Evolutionary conservation across 2,888 invertebrate species (phyloP).

Genomic region (Malthinus flaveolus): DNA sequence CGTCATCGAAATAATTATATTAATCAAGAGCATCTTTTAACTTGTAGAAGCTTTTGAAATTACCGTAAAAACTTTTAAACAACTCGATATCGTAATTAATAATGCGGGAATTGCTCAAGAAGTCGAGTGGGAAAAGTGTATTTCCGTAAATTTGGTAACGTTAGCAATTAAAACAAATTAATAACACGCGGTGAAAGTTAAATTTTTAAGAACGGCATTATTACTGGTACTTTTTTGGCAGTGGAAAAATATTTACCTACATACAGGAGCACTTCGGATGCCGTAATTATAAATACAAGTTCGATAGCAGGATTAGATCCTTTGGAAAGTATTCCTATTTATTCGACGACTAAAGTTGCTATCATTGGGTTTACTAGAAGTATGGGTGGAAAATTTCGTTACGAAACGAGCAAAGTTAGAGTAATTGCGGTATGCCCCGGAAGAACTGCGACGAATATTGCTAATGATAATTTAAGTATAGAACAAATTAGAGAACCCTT

Average conservation of each 20-base stretch:
- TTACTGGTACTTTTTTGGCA: conserved; percentile 34
- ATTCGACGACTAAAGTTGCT: conserved; percentile 13
- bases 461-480: neutral
- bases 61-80: conserved; percentile 4
- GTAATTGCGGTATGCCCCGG: conserved; percentile 34
- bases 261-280: conserved; percentile 34
- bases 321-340: conserved; percentile 8
- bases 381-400: conserved; percentile 17
- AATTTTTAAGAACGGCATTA: conserved; percentile 23
- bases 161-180: neutral
- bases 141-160: conserved; percentile 35
- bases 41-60: conserved; percentile 6
- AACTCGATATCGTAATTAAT: conserved; percentile 35
- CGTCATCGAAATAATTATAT: neutral
- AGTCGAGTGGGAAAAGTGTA: conserved; percentile 27
- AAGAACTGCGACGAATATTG: conserved; percentile 9
- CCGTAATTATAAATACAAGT: conserved; percentile 35
- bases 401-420: conserved; percentile 19
- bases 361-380: conserved; percentile 28
- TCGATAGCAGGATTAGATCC: conserved; percentile 33
- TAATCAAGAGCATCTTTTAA: neutral
- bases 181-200: neutral
- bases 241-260: conserved; percentile 35
- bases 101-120: conserved; percentile 36
- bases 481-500: neutral